These are phyloP conservation scores for Chionomys nivalis DNA, from an alignment of 2,113 vertebrate genomes.

Conservation along the genomic window DNA sequence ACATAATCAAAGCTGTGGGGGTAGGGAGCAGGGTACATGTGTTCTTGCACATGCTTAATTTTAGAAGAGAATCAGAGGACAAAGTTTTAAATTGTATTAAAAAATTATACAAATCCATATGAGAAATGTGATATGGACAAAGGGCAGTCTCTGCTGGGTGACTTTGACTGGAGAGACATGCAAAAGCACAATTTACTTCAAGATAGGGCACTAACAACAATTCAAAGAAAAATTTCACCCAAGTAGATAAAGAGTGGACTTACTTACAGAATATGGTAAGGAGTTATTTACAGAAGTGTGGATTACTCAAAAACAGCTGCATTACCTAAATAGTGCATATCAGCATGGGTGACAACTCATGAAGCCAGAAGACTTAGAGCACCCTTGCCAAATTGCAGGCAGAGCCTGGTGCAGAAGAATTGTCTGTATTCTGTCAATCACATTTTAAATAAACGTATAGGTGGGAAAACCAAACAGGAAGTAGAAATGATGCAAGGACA, in stretches of 20 bases:
- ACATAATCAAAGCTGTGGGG: conserved; percentile 47
- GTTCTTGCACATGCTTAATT: not conserved
- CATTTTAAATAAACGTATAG: too few relatives aligned
- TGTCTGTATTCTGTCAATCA: too few relatives aligned
- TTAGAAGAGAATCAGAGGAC: not conserved
- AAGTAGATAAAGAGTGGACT: not conserved
- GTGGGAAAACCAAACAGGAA: too few relatives aligned
- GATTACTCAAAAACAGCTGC: not conserved
- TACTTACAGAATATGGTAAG: not conserved
- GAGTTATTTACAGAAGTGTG: not conserved
- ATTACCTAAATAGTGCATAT: not conserved
- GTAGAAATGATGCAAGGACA: too few relatives aligned
- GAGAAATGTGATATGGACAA: not conserved
- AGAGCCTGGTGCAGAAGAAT: not conserved
- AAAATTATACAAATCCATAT: not conserved
- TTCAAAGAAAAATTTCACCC: not conserved
- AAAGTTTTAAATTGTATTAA: not conserved
- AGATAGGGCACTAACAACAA: not conserved
- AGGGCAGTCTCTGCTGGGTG: not conserved
- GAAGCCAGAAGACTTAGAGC: not conserved
- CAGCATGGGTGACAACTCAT: not conserved
- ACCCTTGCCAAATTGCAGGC: not conserved
- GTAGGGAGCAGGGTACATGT: not conserved
- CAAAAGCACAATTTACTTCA: not conserved
- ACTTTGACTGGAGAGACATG: not conserved